Base-by-base conservation (phyloP, 2,888 invertebrate genomes). In the Gymnocheta viridis region DNA sequence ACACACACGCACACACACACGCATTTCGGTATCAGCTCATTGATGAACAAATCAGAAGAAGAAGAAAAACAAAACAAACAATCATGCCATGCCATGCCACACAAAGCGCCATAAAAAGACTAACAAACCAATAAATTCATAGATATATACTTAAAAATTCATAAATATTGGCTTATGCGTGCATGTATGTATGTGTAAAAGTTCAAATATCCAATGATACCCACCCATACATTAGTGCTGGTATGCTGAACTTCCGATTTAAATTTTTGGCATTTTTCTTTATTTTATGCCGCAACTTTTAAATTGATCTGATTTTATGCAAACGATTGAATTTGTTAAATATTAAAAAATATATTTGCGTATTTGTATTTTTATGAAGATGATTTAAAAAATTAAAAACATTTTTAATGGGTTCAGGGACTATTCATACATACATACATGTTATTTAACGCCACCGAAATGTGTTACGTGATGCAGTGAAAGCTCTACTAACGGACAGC, bases 1-100 rank as follows among this genome's bases (percentile, higher is more conserved):
- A 66, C 64, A 60, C 73, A 60, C 81, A 74, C 67, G 58, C 44
- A 69, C 51, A 66, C 64, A 60, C 73, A 60, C 81, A 74, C 67
- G 58, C 44, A 69, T 64, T 72, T 66, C 66, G 22, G 22, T 80
- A 58, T 80, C 64, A 56, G 54, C 66, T 69, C 74, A 74, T 22
- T 47, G 51, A 44, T 32, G 66, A 66, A 24, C 24, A 38, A 54
- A 54, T 24, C 3, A 14, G 14, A 67, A 14, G 24, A 66, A 19
- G 17, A 67, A 27, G 6, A 35, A 67, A 47, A 78, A 49, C 19
- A 17, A 79, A 47, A 60, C 60, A 80, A 66, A 73, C 60, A n/a
- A n/a, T n/a, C n/a, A n/a, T n/a, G n/a, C n/a, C n/a, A n/a, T n/a
- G n/a, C n/a, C 41, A 67, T 74, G 60, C 73, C 73, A 66, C 72